These are phyloP conservation scores for Esox masquinongy DNA, from an alignment of 2,797 vertebrate species.

Conservation along the genomic window DNA sequence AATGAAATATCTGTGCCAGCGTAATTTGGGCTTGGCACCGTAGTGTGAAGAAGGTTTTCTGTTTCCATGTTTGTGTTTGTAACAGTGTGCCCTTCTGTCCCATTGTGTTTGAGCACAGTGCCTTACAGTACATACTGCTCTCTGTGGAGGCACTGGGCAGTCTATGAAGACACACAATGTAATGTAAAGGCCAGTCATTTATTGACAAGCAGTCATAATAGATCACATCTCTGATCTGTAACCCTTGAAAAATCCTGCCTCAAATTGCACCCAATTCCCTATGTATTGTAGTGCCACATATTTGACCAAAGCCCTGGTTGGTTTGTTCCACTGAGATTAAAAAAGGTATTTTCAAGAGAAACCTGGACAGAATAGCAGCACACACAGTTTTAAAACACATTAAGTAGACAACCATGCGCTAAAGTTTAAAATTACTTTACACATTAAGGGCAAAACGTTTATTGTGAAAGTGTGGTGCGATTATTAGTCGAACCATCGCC, in stretches of 20 bases:
- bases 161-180: neutral
- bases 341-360: too few species aligned
- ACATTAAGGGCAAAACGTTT: too few species aligned
- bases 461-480: too few species aligned
- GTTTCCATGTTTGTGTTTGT: neutral
- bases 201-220: neutral
- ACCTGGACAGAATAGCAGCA: too few species aligned
- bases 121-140: neutral
- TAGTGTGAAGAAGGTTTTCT: neutral
- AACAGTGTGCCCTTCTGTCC: neutral
- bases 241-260: neutral
- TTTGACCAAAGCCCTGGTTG: too few species aligned
- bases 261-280: neutral
- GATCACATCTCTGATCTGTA: neutral
- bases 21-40: neutral
- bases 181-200: neutral
- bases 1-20: neutral
- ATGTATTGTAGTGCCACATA: neutral
- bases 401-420: too few species aligned
- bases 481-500: too few species aligned
- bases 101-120: neutral
- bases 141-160: neutral
- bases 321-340: too few species aligned
- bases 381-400: too few species aligned
- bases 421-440: too few species aligned